Evolutionary conservation across 2,113 vertebrate species (phyloP).

Genomic region (Origma solitaria): DNA sequence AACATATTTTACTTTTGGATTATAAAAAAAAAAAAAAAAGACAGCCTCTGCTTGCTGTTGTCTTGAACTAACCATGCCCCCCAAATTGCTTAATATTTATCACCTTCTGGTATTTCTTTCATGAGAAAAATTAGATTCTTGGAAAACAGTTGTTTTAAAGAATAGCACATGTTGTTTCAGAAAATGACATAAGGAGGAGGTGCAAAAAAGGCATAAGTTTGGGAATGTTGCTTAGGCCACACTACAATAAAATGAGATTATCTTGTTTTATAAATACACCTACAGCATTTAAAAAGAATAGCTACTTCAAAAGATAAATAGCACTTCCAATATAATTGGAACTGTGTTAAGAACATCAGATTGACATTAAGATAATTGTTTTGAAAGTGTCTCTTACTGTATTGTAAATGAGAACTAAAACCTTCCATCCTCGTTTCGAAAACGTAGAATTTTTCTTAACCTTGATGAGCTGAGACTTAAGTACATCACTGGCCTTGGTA

Average conservation of each 20-base stretch:
- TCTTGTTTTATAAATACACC: neutral
- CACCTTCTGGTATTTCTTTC: neutral
- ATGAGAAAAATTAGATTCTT: neutral
- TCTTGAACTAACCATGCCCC: neutral
- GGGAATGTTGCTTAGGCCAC: neutral
- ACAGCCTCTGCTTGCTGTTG: neutral
- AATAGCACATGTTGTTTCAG: neutral
- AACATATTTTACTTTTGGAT: neutral
- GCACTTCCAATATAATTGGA: neutral
- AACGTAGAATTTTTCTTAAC: neutral
- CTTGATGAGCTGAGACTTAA: neutral
- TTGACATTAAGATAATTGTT: neutral
- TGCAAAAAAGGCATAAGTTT: neutral
- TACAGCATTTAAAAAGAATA: neutral
- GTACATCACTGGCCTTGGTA: neutral
- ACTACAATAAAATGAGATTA: neutral
- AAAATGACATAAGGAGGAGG: neutral
- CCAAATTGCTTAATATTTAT: neutral
- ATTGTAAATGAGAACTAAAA: neutral
- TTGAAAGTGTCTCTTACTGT: neutral
- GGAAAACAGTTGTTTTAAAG: neutral
- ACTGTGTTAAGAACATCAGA: neutral
- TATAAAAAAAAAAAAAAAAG: rapidly evolving
- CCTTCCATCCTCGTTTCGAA: neutral
- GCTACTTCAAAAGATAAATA: neutral